Conservation (phyloP, 2,797 vertebrate species). For the Sebastes minor region DNA sequence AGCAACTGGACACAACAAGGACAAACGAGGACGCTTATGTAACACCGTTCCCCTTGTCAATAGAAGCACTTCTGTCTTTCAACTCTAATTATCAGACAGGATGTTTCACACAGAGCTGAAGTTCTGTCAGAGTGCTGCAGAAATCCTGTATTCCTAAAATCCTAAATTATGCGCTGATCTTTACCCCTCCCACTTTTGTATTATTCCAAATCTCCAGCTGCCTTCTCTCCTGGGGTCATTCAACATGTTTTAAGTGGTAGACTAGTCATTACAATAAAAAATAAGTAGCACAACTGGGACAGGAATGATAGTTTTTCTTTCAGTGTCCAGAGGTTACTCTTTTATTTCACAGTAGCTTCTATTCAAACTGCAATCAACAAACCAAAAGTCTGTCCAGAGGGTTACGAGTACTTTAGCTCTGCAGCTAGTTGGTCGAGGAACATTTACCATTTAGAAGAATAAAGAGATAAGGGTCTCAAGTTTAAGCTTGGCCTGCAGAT, state of each 20-base stretch:
- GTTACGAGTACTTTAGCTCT: neutral
- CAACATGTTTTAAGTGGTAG: neutral
- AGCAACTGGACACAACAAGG: slow-evolving; percentile 66
- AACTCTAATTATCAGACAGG: slow-evolving; percentile 40
- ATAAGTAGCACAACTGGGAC: neutral
- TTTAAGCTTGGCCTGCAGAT: too few relatives aligned
- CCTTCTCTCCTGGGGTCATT: neutral
- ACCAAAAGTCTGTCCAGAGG: neutral
- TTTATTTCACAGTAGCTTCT: neutral
- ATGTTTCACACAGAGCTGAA: slow-evolving; percentile 8
- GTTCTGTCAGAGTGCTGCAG: neutral
- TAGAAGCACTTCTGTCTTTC: slow-evolving; percentile 28
- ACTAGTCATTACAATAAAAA: neutral
- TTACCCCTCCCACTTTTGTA: neutral
- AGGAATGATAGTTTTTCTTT: neutral
- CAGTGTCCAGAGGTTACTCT: neutral
- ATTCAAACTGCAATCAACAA: neutral
- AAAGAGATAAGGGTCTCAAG: too few relatives aligned
- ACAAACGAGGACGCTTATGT: slow-evolving; percentile 59
- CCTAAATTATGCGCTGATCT: neutral
- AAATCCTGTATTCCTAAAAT: neutral
- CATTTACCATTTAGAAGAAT: neutral
- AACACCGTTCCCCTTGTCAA: slow-evolving; percentile 34
- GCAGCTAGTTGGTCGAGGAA: neutral
- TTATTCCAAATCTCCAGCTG: neutral